Evolutionary conservation across 2,888 invertebrate species (phyloP), one percentile per base, ranked within the genome.

Genomic region (Dasysyrphus tricinctus): DNA sequence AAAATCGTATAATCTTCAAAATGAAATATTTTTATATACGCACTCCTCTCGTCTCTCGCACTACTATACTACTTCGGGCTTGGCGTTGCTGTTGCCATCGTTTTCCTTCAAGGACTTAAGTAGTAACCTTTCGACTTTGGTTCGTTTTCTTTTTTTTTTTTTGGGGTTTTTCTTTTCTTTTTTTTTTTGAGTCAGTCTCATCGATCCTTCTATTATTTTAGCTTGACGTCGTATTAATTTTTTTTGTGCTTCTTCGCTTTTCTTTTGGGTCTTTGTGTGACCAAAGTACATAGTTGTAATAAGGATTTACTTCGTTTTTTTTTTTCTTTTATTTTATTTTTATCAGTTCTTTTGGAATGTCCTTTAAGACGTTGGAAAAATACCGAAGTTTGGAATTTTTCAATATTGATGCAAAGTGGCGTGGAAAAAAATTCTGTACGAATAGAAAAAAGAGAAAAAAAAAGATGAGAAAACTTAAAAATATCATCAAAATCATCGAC

Each of bases 1-100:
- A 84, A 84, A 84, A 80, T 80, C 84, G 84, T 80, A 84, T 84
- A 84, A 84, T 84, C 80, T 76, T 84, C 84, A 80, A 84, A 84
- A 84, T 84, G 84, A 84, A 80, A 84, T 84, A 84, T 84, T 84
- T 84, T 67, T 72, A 44, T 72, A 83, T 74, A 82, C 72, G 61
- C 61, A 61, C 61, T 61, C 14, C 5, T 7, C 59, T 16, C 19
- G n/a, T 70, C 4, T 16, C 59, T 59, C 19, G 14, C 14, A 14
- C 37, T 34, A 37, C n/a, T n/a, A 0, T 14, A 3, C n/a, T n/a
- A 14, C 8, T 9, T n/a, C 16, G 1, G 4, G 5, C 34, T 37
- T 19, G 34, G 34, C 16, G 34, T 51, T 16, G 54, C 51, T n/a
- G 12, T 37, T 54, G 39, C 51, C 24, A 9, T 69, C 54, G 54